A percentile compares a stretch with the other conserved stretches of the same genome.
phyloP scores from a whole-genome alignment of 2,888 invertebrate genomes.

The Athetis lepigone region DNA sequence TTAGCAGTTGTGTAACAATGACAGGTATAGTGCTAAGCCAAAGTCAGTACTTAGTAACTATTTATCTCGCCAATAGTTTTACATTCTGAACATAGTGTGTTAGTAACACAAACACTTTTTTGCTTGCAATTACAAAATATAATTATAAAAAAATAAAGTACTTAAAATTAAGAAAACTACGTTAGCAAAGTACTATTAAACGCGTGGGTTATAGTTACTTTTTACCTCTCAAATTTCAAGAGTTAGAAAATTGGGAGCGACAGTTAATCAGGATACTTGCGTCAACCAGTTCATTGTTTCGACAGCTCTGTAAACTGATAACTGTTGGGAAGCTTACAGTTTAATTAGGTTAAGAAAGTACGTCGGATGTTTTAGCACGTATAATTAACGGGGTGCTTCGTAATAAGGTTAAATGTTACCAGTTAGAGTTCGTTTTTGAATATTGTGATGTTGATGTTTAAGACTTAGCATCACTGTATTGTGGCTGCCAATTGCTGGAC shows the following conservation, averaged over 20 bases:
- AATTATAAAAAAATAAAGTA: too few relatives aligned
- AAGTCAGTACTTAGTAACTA: too few relatives aligned
- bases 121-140: too few relatives aligned
- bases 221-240: not conserved
- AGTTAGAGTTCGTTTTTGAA: not conserved
- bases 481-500: too few relatives aligned
- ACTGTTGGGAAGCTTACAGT: slow-evolving; percentile 12
- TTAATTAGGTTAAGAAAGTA: slow-evolving; percentile 39
- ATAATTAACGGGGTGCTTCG: slow-evolving; percentile 1
- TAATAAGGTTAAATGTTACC: slow-evolving; percentile 5
- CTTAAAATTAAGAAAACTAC: not conserved
- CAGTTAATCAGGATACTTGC: slow-evolving; percentile 35
- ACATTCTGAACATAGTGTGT: too few relatives aligned
- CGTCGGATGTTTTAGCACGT: not conserved
- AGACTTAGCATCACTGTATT: too few relatives aligned
- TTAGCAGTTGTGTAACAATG: too few relatives aligned
- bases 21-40: too few relatives aligned
- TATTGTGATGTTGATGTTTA: too few relatives aligned
- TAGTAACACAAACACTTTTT: too few relatives aligned
- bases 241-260: slow-evolving; percentile 14
- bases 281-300: slow-evolving; percentile 34
- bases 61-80: too few relatives aligned
- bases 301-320: slow-evolving; percentile 43
- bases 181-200: not conserved
- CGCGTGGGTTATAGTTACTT: not conserved